Evolutionary conservation across 2,797 vertebrate species (phyloP).

Genomic region (Poecilia velifera): DNA sequence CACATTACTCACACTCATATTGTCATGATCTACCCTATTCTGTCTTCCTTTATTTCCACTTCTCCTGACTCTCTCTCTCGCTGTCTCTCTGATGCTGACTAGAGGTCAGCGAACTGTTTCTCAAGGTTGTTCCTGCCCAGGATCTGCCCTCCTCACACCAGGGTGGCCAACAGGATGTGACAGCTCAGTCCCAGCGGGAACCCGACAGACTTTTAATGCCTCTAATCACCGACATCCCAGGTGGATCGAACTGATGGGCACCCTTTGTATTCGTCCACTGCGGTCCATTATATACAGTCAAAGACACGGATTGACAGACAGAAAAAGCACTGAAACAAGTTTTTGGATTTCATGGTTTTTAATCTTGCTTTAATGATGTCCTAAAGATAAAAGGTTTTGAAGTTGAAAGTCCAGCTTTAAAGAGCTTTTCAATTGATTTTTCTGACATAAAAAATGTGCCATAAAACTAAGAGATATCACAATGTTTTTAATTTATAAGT

Average conservation of each 20-base stretch:
- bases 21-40: conserved; percentile 1
- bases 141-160: conserved; percentile 57
- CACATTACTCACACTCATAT: conserved; percentile 8
- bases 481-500: neutral
- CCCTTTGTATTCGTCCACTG: conserved; percentile 44
- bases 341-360: neutral
- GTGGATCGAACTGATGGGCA: conserved; percentile 50
- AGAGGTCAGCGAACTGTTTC: conserved; percentile 59
- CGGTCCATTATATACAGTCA: neutral
- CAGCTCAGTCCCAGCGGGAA: conserved; percentile 69
- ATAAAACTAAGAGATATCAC: neutral
- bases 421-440: neutral
- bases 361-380: neutral
- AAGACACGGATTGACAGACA: conserved; percentile 17
- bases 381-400: neutral
- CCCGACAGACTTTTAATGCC: conserved; percentile 71
- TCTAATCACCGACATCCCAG: conserved; percentile 64
- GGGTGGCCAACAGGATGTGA: conserved; percentile 70
- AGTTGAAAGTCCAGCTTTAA: conserved; percentile 1
- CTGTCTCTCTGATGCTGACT: conserved; percentile 26
- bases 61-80: conserved; percentile 1
- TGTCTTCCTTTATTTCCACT: neutral
- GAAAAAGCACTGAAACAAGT: neutral
- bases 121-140: conserved; percentile 70
- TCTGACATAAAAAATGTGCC: neutral